Conservation (phyloP, 1,140 invertebrate species). For the Heterodera schachtii region DNA sequence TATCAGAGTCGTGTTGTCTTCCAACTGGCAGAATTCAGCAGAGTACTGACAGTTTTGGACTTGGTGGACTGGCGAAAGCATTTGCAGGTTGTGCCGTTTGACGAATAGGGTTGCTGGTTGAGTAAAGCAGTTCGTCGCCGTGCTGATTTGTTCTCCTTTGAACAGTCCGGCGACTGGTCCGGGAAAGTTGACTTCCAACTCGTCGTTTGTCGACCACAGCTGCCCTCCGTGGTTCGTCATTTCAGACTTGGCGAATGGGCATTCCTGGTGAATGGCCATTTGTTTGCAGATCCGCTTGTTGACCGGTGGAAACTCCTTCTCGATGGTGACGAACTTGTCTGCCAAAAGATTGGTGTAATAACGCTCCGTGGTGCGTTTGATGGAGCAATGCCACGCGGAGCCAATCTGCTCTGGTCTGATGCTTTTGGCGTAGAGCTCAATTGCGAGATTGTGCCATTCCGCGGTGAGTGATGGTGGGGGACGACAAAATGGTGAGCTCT, state of each 20-base stretch:
- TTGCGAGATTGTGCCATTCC: background rate
- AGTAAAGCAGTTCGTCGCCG: background rate
- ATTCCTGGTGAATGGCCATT: background rate
- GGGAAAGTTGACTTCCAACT: background rate
- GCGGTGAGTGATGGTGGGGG: background rate
- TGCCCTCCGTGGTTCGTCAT: background rate
- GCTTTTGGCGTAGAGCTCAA: background rate
- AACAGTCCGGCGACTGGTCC: background rate
- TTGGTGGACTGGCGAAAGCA: too few relatives aligned
- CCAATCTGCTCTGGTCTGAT: background rate
- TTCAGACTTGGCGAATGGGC: background rate
- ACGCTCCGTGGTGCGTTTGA: background rate
- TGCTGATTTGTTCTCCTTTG: background rate
- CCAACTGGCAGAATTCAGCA: too few relatives aligned
- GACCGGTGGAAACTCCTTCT: background rate
- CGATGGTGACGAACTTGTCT: background rate
- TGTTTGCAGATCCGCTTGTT: background rate
- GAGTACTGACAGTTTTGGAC: too few relatives aligned
- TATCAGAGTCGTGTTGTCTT: too few relatives aligned
- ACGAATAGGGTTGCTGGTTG: background rate
- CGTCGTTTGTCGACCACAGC: background rate
- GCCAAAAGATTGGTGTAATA: background rate
- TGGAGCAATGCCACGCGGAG: background rate
- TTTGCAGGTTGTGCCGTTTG: too few relatives aligned
- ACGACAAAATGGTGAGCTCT: background rate